Conservation (phyloP, 2,797 vertebrate genomes). For the Falco novaeseelandiae region DNA sequence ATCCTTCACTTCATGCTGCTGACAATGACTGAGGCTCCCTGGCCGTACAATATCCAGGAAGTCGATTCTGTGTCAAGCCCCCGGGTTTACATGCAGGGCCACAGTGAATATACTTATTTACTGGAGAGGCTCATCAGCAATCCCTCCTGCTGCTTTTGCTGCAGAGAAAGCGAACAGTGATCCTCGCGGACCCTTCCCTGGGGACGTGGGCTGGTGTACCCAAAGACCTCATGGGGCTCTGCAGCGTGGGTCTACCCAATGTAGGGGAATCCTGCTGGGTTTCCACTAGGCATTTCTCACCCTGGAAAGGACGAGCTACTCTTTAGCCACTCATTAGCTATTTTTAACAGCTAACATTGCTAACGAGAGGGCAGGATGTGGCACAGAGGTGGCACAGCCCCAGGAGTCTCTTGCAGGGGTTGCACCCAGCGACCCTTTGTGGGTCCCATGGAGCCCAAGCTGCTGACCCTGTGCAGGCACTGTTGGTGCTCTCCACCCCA, state of each 20-base stretch:
- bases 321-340: background rate
- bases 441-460: background rate
- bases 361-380: background rate
- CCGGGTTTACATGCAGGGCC: background rate
- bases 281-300: background rate
- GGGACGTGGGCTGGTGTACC: background rate
- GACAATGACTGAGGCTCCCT: background rate
- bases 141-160: background rate
- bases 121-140: background rate
- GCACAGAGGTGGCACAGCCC: background rate
- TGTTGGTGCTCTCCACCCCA: background rate
- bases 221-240: background rate
- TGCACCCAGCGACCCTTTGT: background rate
- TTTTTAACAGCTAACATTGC: background rate
- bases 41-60: background rate
- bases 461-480: fast-evolving
- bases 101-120: background rate
- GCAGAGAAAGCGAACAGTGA: background rate
- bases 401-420: background rate
- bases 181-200: background rate
- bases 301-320: background rate
- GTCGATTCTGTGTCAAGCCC: background rate
- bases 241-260: fast-evolving
- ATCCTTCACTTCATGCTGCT: background rate
- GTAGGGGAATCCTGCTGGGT: fast-evolving